phyloP scores from a whole-genome alignment of 2,888 invertebrate genomes.

The Mechanitis messenoides region DNA sequence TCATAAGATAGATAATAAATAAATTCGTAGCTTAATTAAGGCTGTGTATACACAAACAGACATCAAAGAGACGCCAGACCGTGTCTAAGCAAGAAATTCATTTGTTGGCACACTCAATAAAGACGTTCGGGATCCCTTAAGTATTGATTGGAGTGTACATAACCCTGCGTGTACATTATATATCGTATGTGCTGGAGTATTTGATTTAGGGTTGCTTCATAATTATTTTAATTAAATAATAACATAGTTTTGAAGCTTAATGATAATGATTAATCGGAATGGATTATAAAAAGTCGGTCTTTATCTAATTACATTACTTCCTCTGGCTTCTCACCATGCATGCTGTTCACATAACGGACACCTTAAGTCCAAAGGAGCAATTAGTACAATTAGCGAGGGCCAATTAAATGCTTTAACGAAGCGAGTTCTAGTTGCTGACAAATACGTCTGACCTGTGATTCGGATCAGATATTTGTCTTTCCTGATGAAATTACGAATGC shows the following conservation, averaged over 20 bases:
- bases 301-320: not conserved
- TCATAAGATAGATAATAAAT: conserved; percentile 26
- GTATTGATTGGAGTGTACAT: conserved; percentile 25
- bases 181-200: not conserved
- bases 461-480: conserved; percentile 52
- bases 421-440: conserved; percentile 65
- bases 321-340: not conserved
- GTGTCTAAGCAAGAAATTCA: conserved; percentile 51
- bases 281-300: not conserved
- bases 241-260: not conserved
- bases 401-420: conserved; percentile 72
- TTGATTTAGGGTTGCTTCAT: not conserved
- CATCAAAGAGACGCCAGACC: conserved; percentile 60
- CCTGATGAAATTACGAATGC: conserved; percentile 26
- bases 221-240: not conserved
- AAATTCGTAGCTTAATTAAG: conserved; percentile 35
- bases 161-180: conserved; percentile 4
- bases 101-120: conserved; percentile 64
- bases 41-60: conserved; percentile 48
- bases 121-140: conserved; percentile 36
- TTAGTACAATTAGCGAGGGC: conserved; percentile 67
- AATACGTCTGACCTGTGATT: conserved; percentile 60
- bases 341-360: conserved; percentile 39
- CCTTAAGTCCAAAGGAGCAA: conserved; percentile 68
- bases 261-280: not conserved